Conservation (phyloP, 2,888 invertebrate species). For the Lasiommata megera region DNA sequence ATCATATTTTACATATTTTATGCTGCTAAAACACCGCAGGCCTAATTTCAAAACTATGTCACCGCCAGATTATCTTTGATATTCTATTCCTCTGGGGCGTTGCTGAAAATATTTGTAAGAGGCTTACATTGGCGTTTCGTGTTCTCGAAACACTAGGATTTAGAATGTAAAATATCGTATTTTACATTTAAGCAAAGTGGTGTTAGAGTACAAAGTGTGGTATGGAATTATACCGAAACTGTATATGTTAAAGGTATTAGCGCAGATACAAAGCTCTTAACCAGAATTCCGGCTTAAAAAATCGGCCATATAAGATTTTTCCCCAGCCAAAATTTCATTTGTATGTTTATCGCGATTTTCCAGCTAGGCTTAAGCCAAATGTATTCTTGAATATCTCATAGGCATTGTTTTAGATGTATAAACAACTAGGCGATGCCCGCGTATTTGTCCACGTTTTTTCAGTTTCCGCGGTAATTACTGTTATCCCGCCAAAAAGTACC, state of each 20-base stretch:
- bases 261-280: not conserved
- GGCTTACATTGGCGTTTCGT: slow-evolving; percentile 52
- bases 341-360: not conserved
- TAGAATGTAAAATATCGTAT: slow-evolving; percentile 14
- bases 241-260: not conserved
- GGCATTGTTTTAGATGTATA: too few species aligned
- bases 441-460: too few species aligned
- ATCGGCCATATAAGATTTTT: not conserved
- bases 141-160: slow-evolving; percentile 17
- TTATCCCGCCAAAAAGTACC: too few species aligned
- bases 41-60: slow-evolving; percentile 69
- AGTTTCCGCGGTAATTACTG: too few species aligned
- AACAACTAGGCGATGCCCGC: too few species aligned
- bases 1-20: too few species aligned
- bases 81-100: slow-evolving; percentile 55
- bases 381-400: too few species aligned
- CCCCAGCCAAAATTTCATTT: not conserved
- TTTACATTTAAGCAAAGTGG: not conserved
- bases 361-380: not conserved
- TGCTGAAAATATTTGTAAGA: slow-evolving; percentile 52
- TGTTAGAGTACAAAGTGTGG: too few species aligned
- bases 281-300: not conserved
- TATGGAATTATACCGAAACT: too few species aligned
- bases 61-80: slow-evolving; percentile 66
- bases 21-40: slow-evolving; percentile 53